Base-by-base conservation (phyloP, 2,888 invertebrate species). In the Myopa testacea region DNA sequence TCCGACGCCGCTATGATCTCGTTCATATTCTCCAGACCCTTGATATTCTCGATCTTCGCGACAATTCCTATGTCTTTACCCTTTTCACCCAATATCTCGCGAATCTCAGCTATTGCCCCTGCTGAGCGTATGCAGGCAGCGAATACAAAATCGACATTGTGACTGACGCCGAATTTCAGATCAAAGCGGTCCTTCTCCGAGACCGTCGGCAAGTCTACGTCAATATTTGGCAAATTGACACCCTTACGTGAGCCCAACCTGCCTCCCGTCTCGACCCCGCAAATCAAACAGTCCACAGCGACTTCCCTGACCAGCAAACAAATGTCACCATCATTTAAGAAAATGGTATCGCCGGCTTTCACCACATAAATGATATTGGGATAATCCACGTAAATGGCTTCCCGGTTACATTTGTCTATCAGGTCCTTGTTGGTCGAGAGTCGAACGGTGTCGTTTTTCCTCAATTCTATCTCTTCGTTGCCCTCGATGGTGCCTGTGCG, bases 11-110 rank as follows among this genome's bases (percentile, higher is more conserved):
- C 91, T 85, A 98, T 95, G 83, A 99, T 98, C 86, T 96, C 96
- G 87, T 98, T 96, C 75, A 98, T 92, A 88, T 97, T 96, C 81
- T 93, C 91, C 91, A 97, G 93, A 26, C 98, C 98, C 90, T 98
- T 97, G 86, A 97, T 96, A 90, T 98, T 98, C 90, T 99, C 99
- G 84, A 99, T 96, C 91, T 99, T 99, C 81, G 98, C 95, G 85
- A 99, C 96, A 85, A 99, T 94, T 90, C 95, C 92, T 82, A 99
- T 98, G 85, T 95, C 92, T 88, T 94, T 95, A 16, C 97, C 98
- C 87, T 95, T 92, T 50, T 94, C 94, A 8, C 96, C 97, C 69
- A 98, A 92, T 84, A 97, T 93, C 67, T 90, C 87, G 75, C 97
- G 93, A 84, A 99, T 96, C 87, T 96, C 95, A 16, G 91, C 89